Conservation (phyloP, 1,140 invertebrate genomes). For the Triops longicaudatus region DNA sequence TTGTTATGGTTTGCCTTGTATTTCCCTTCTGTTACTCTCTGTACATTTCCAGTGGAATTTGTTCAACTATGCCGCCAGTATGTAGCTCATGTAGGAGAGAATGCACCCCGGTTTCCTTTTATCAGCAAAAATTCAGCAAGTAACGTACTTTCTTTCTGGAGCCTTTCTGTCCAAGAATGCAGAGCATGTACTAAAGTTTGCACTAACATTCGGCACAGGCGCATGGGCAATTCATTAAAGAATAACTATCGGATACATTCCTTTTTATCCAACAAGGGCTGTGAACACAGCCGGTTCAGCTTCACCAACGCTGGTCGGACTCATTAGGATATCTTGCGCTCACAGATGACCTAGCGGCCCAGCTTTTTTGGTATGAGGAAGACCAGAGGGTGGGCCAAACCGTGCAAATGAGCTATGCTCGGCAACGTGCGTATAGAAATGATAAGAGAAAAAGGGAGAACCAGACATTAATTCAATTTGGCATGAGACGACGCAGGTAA, state of each 20-base stretch:
- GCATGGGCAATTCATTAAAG: not conserved
- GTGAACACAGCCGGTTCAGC: not conserved
- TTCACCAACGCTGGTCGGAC: not conserved
- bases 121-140: not conserved
- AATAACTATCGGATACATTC: not conserved
- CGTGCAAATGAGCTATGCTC: not conserved
- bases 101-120: not conserved
- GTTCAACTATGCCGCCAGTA: not conserved
- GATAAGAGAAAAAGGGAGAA: not conserved
- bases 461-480: not conserved
- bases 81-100: not conserved
- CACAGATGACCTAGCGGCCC: not conserved
- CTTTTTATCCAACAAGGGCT: not conserved
- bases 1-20: not conserved
- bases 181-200: not conserved
- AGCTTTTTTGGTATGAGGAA: conserved; percentile 10
- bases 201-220: not conserved
- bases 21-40: not conserved
- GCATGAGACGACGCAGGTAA: not conserved
- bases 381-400: not conserved
- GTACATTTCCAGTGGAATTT: not conserved
- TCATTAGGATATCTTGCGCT: conserved; percentile 4
- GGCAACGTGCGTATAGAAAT: not conserved
- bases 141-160: not conserved
- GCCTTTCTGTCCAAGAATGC: not conserved